phyloP scores from a whole-genome alignment of 1,140 invertebrate species.

The Trialeurodes vaporariorum region DNA sequence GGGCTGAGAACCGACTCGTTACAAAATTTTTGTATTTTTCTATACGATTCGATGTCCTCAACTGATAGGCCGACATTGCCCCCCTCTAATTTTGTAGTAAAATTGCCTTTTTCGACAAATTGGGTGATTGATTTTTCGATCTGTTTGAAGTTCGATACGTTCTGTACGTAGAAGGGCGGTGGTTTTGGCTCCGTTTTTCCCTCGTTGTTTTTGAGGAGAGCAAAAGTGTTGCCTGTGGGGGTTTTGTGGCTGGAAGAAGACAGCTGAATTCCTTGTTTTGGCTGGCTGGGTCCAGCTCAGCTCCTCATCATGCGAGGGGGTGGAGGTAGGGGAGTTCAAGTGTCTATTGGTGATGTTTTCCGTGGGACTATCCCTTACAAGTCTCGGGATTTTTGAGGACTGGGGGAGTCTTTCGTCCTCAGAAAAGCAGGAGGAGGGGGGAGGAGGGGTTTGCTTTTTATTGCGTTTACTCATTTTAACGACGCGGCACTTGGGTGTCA shows the following conservation, averaged over 20 bases:
- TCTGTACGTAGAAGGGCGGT: background rate
- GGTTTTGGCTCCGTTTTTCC: background rate
- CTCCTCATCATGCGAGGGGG: background rate
- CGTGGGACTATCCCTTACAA: background rate
- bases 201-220: background rate
- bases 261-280: no score
- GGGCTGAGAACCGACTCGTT: no score
- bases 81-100: background rate
- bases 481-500: background rate
- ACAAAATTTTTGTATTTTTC: background rate
- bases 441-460: background rate
- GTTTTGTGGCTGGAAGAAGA: no score
- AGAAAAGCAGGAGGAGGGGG: no score
- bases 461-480: background rate
- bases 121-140: background rate
- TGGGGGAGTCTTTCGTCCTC: background rate
- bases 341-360: background rate
- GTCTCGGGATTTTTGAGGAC: background rate
- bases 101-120: background rate
- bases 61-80: background rate
- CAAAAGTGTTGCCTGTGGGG: background rate
- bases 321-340: background rate
- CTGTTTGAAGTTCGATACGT: background rate
- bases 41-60: constrained; percentile 4
- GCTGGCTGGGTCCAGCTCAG: no score